Base-by-base conservation (phyloP, 2,888 invertebrate species). In the Lingula anatina region DNA sequence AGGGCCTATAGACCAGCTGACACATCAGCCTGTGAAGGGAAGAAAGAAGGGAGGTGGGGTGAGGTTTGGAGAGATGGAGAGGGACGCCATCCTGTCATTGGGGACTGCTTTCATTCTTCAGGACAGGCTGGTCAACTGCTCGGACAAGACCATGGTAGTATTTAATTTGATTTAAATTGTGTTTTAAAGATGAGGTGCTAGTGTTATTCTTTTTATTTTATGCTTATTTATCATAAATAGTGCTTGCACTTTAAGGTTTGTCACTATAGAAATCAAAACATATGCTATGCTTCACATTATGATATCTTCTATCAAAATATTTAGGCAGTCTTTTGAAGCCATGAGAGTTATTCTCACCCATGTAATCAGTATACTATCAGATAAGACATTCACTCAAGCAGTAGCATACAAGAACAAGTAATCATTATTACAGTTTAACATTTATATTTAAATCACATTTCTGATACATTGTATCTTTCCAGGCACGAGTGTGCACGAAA, bases 21-120 rank as follows among this genome's bases (percentile, higher is more conserved):
- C 96, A 0, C 86, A 88, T n/a, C 99, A 99, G 76, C 99, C 99
- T 0, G 86, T 99, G 50, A 92, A 97, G 79, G 99, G 96, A 40
- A 80, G 91, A 46, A 86, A 88, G 68, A 81, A 85, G 61, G 89
- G 83, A 50, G 99, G 85, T 61, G 97, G 86, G 71, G 90, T 88
- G 60, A 83, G 99, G 42, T 92, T 99, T 71, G 99, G 99, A 43
- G 99, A 99, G 82, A 99, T 99, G 99, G 99, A 99, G 80, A 84
- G 99, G 5, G 99, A 99, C 80, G 89, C 92, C 0, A 81, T 99
- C 35, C 86, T 99, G 50, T 88, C 96, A 28, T 97, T 99, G 78
- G 99, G 99, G 0, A 87, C 92, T 3, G 83, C 94, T 23, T 92
- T 87, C 78, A 78, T 94, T 43, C 81, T 97, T 55, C 91, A 94